Conservation (phyloP, 1,140 invertebrate genomes). For the Lepidotrigona ventralis region DNA sequence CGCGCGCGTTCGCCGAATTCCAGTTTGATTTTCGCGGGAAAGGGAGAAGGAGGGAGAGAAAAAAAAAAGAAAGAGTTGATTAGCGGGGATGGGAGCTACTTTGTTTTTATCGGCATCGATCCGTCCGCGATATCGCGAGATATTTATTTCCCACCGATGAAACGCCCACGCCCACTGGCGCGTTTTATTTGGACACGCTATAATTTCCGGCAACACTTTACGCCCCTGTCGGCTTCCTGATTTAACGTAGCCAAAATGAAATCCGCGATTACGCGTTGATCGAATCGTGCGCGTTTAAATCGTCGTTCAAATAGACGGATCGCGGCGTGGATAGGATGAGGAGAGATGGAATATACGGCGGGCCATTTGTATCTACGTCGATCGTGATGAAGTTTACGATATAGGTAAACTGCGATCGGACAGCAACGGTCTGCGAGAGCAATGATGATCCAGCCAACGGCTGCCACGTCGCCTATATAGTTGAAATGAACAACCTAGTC, state of each 20-base stretch:
- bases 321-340: not conserved
- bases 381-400: slow-evolving; percentile 56
- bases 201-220: slow-evolving; percentile 42
- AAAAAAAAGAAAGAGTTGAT: not conserved
- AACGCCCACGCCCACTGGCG: not conserved
- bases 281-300: slow-evolving; percentile 62
- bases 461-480: not conserved
- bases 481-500: not conserved
- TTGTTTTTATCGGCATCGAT: not conserved
- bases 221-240: slow-evolving; percentile 49
- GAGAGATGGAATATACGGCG: slow-evolving; percentile 17
- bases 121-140: not conserved
- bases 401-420: slow-evolving; percentile 55
- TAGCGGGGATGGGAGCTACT: not conserved
- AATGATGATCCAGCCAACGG: not conserved
- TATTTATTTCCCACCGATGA: slow-evolving; percentile 15
- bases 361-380: slow-evolving; percentile 38
- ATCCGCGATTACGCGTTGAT: slow-evolving; percentile 69
- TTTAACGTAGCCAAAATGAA: slow-evolving; percentile 71
- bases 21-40: not conserved
- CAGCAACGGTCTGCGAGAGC: slow-evolving; percentile 21
- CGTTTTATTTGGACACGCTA: slow-evolving; percentile 6
- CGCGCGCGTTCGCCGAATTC: not conserved
- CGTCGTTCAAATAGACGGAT: slow-evolving; percentile 49
- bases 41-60: no score